Evolutionary conservation across 2,888 invertebrate genomes (phyloP).

Genomic region (Dicycla oo): DNA sequence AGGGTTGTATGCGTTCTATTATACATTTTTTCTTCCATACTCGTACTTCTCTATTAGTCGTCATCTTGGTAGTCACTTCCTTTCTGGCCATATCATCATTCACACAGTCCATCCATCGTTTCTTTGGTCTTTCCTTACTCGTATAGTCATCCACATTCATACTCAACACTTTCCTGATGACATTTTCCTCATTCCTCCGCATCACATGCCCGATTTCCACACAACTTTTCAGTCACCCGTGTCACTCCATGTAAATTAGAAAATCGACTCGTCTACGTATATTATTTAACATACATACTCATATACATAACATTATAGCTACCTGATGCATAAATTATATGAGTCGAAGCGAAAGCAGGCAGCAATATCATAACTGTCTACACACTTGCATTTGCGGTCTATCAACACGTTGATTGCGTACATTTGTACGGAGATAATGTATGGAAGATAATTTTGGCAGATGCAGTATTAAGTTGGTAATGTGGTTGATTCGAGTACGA

Average conservation of each 20-base stretch:
- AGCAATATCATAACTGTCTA: conserved; percentile 35
- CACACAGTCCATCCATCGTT: too few species aligned
- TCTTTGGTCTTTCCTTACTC: too few species aligned
- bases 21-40: too few species aligned
- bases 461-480: conserved; percentile 31
- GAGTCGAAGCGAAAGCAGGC: conserved; percentile 56
- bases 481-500: conserved; percentile 51
- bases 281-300: conserved; percentile 49
- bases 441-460: conserved; percentile 15
- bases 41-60: too few species aligned
- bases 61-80: too few species aligned
- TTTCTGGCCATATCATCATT: too few species aligned
- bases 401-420: conserved; percentile 16
- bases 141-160: too few species aligned
- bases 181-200: too few species aligned
- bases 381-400: conserved; percentile 53
- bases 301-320: conserved; percentile 43
- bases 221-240: too few species aligned
- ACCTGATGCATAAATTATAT: conserved; percentile 54
- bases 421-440: conserved; percentile 27
- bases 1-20: too few species aligned
- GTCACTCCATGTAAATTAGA: conserved; percentile 30
- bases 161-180: too few species aligned
- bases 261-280: conserved; percentile 16
- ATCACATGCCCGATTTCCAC: too few species aligned